Evolutionary conservation across 2,888 invertebrate genomes (phyloP).

Genomic region (Drosophila anomalipes): DNA sequence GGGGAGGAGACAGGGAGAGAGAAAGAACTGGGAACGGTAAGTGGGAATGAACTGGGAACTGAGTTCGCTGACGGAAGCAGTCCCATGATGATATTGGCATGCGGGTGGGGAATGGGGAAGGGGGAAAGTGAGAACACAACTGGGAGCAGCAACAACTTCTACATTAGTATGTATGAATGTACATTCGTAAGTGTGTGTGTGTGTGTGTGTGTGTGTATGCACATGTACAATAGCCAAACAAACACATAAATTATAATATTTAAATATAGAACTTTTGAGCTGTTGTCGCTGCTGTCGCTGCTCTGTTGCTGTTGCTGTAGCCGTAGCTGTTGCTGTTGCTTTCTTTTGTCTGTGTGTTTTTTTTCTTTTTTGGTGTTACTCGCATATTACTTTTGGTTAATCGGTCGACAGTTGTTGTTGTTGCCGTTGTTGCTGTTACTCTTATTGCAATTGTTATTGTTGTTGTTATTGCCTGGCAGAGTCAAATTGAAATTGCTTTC

Average conservation of each 20-base stretch:
- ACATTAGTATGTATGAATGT: slow-evolving; percentile 25
- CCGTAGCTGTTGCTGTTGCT: slow-evolving; percentile 26
- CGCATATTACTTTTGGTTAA: slow-evolving; percentile 65
- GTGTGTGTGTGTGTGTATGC: slow-evolving; percentile 2
- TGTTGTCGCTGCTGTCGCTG: slow-evolving; percentile 60
- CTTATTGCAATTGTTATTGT: slow-evolving; percentile 34
- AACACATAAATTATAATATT: slow-evolving; percentile 81
- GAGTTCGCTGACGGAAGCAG: slow-evolving; percentile 67
- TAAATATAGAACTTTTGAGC: slow-evolving; percentile 81
- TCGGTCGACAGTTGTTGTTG: slow-evolving; percentile 53
- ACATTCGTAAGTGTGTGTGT: slow-evolving; percentile 1
- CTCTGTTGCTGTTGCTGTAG: slow-evolving; percentile 45
- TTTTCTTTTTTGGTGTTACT: slow-evolving; percentile 42
- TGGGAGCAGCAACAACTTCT: slow-evolving; percentile 26
- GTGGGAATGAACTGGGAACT: slow-evolving; percentile 67
- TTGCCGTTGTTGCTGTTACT: slow-evolving; percentile 32
- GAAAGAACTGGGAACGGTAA: slow-evolving; percentile 55
- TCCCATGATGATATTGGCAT: slow-evolving; percentile 32
- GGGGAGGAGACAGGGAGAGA: slow-evolving; percentile 5
- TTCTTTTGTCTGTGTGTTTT: slow-evolving; percentile 30
- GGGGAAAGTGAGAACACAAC: slow-evolving; percentile 18
- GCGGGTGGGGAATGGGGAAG: slow-evolving; percentile 27
- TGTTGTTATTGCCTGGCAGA: slow-evolving; percentile 6
- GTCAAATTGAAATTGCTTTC: slow-evolving; percentile 60
- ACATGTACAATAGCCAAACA: slow-evolving; percentile 72